Evolutionary conservation across 2,888 invertebrate genomes (phyloP), one percentile per base, ranked within the genome.

Genomic region (Sepioteuthis lessoniana): DNA sequence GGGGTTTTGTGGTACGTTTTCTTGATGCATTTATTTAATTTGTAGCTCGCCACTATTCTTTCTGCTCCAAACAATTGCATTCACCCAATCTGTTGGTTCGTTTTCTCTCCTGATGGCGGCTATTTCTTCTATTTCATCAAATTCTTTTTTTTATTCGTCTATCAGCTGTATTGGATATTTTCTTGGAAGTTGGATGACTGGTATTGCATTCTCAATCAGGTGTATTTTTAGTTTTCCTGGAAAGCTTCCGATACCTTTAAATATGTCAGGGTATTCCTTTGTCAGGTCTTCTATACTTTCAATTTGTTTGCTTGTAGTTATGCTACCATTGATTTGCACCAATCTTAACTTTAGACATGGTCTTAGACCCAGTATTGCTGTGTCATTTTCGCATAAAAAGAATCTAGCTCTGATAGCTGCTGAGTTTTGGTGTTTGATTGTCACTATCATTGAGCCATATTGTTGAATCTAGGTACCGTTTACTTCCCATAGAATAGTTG

Each of bases 31-130:
- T 28, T 0, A 28, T 60, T 60, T 35, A 21, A 90, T 90, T 90
- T 28, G 90, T 90, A 90, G 38, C 35, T 1, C 16, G 0, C 35
- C 16, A 1, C 21, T 90, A n/a, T 55, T 55, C 21, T 90, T 90
- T 35, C 90, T 90, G 90, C 90, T 90, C 21, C 35, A 90, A 7
- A 21, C n/a, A 0, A 90, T n/a, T 35, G 19, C 90, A 90, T 90
- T 90, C 90, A 90, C 90, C 90, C n/a, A 90, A 38, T 90, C 90
- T 90, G 90, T 90, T 90, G 90, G 90, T 19, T 90, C 28, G n/a
- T 90, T 21, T n/a, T 8, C 35, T 35, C 7, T 55, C 19, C 28
- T 90, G 7, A 90, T 90, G 10, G 10, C 21, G 4, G 10, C 31
- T 21, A 90, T 90, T 13, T 90, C 90, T 90, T 90, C 90, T 35